Evolutionary conservation across 1,140 invertebrate genomes (phyloP), one percentile per base, ranked within the genome.

Genomic region (Cherax quadricarinatus): DNA sequence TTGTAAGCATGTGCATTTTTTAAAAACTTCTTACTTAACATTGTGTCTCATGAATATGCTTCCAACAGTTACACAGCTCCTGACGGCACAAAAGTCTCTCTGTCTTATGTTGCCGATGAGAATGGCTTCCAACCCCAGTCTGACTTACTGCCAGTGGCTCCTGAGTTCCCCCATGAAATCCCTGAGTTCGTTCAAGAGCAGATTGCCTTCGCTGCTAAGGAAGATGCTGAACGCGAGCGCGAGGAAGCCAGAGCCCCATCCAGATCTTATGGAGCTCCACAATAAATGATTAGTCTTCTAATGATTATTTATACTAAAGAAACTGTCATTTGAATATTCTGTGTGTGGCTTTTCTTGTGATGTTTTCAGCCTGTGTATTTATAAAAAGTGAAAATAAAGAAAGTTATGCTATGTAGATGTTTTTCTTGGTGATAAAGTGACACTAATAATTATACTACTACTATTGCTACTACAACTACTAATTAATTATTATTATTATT

Each of bases 111-210:
- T 48, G 85, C 85, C 24, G 73, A 87, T 51, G 85, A 78, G n/a
- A 75, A 87, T 48, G 85, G 85, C 73, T 87, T 51, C 85, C 85
- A 87, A n/a, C 70, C 85, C 66, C 48, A 87, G 73, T 87, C 85
- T 75, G 51, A 78, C 85, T 48, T 87, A 48, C 85, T 87, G 51
- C 85, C 85, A 53, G 85, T 87, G 70, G 85, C 85, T 53, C 85
- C 85, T 66, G 85, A 73, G 66, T 66, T 66, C 14, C 62, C 62
- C 62, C 62, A 66, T 16, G 14, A 12, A 66, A 66, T 66, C 62
- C 62, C 62, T 18, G 0, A 66, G 1, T 66, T 66, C 62, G 62
- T 66, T 12, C 12, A 21, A 2, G 62, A 66, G 0, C 62, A 66
- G 14, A 66, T 66, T 16, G 62, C 62, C 12, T 66, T 66, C 62